These are phyloP conservation scores for Helicoverpa armigera DNA, from an alignment of 1,140 invertebrate species.

Conservation along the genomic window DNA sequence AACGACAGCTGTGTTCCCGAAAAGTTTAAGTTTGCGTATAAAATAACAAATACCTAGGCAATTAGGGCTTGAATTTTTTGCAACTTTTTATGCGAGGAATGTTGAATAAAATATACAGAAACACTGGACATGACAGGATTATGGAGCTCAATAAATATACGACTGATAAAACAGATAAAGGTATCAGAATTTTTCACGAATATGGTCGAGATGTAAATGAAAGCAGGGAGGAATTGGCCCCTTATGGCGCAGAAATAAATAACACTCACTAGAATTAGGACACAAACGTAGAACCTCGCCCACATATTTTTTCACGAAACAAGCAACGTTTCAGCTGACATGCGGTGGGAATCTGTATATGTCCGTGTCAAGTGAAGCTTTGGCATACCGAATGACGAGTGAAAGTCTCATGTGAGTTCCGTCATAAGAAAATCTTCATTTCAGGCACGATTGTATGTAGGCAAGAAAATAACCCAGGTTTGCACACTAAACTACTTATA, in stretches of 20 bases:
- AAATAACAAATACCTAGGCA: slow-evolving; percentile 8
- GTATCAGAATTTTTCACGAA: neutral
- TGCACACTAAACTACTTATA: slow-evolving; percentile 13
- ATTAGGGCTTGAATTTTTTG: neutral
- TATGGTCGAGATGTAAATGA: slow-evolving; percentile 17
- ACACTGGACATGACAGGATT: neutral
- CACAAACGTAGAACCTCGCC: neutral
- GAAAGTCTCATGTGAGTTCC: slow-evolving; percentile 17
- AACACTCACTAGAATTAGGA: neutral
- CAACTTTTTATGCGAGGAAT: neutral
- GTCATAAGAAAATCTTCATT: slow-evolving; percentile 7
- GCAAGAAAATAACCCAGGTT: slow-evolving; percentile 11
- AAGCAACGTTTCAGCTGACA: neutral
- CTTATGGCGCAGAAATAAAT: neutral
- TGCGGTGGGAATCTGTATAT: neutral
- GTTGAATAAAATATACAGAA: neutral
- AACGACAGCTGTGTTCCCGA: neutral
- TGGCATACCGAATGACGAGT: slow-evolving; percentile 18
- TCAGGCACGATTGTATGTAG: neutral
- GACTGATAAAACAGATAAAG: neutral
- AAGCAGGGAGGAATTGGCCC: neutral
- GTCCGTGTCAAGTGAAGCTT: neutral
- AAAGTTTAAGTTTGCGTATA: slow-evolving; percentile 4
- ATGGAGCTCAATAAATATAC: slow-evolving; percentile 1
- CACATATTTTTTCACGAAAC: neutral